A percentile compares a stretch with the other conserved stretches of the same genome.
Evolutionary conservation across 2,888 invertebrate genomes (phyloP).

Genomic region (Hemithea aestivaria): DNA sequence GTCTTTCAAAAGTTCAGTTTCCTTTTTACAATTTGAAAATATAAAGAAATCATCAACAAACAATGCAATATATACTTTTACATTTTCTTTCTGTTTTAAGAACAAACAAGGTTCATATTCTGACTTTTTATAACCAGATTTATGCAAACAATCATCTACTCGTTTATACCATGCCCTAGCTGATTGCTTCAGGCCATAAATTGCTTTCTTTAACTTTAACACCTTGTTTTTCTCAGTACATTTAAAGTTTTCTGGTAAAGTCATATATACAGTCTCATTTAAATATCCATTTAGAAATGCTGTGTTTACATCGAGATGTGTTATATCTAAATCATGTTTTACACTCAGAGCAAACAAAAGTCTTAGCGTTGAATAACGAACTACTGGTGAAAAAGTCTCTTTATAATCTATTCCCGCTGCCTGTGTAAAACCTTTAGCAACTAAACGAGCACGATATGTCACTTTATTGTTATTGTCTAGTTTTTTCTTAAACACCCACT

Average conservation of each 20-base stretch:
- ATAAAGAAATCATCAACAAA: constrained; percentile 16
- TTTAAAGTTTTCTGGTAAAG: neutral
- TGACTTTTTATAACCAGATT: constrained; percentile 5
- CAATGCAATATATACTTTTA: too few relatives aligned
- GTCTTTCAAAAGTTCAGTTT: constrained; percentile 8
- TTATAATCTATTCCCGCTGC: neutral
- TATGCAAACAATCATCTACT: constrained; percentile 2
- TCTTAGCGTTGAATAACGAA: too few relatives aligned
- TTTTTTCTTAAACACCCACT: constrained; percentile 9
- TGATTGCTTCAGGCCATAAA: constrained; percentile 20
- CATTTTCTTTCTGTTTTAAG: constrained; percentile 6
- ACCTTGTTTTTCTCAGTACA: neutral
- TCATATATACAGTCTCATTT: constrained; percentile 10
- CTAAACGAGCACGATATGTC: constrained; percentile 11
- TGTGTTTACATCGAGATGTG: too few relatives aligned
- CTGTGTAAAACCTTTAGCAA: constrained; percentile 9
- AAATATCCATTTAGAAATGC: constrained; percentile 14
- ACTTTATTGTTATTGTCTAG: constrained; percentile 3
- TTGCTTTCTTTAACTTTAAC: constrained; percentile 11
- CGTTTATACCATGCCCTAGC: too few relatives aligned
- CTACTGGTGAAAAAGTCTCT: too few relatives aligned
- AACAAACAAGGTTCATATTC: constrained; percentile 16
- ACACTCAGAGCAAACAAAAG: too few relatives aligned
- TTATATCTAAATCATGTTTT: constrained; percentile 15
- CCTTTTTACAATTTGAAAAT: constrained; percentile 13